Evolutionary conservation across 2,797 vertebrate species (phyloP), one percentile per base, ranked within the genome.

Genomic region (Semaprochilodus insignis): DNA sequence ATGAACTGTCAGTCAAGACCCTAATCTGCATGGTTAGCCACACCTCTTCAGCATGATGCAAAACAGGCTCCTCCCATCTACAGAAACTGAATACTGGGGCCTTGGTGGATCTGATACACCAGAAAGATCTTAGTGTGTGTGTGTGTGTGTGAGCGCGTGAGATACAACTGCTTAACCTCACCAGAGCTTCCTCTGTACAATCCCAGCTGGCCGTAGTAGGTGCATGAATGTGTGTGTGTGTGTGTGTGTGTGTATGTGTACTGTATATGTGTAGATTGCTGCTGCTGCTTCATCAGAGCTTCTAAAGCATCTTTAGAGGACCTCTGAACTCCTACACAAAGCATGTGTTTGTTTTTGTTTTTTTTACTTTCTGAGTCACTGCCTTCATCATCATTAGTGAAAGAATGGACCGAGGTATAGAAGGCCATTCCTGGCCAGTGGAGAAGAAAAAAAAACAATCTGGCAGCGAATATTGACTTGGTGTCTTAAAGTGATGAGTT

Each of bases 11-110:
- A 34, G 19, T 87, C 81, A 82, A 17, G 70, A 66, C 86, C 92
- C 88, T 92, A 14, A 88, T 85, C 87, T 90, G 90, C 87, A 90
- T 88, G 91, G 90, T 87, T 78, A 75, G 73, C 40, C 27, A 25
- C 74, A 15, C 51, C 54, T 88, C 87, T 86, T 90, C 88, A 89
- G 93, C 93, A 94, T 94, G 93, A 91, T 85, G 87, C 86, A 25
- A 81, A 88, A 86, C 87, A 81, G 87, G 84, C 88, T 86, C 62
- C 15, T 70, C 76, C 25, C 86, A 79, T 60, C 57, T 54, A 15
- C 51, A 67, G 81, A 48, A 34, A 48, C 65, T 77, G 55, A 70
- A 71, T 31, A 31, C 62, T 51, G 16, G 60, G 77, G 59, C 34
- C 19, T 60, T 3, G 27, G 52, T 23, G 21, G 57, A 70, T 27